Evolutionary conservation across 2,888 invertebrate species (phyloP).

Genomic region (Chesias legatella): DNA sequence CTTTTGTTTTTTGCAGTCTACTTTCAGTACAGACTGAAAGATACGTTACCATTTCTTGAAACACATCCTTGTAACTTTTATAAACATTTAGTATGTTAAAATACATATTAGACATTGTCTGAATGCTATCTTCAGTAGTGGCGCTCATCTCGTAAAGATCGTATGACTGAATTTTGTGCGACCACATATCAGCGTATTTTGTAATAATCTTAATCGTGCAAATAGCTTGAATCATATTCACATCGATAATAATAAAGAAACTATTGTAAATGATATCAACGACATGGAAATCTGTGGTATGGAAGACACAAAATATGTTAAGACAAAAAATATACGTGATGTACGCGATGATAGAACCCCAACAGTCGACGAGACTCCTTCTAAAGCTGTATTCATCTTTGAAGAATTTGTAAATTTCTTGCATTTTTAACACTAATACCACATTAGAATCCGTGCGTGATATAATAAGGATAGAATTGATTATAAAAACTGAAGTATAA

Average conservation of each 20-base stretch:
- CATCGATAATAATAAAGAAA: not conserved
- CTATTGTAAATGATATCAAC: not conserved
- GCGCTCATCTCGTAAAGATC: not conserved
- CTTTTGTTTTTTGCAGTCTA: no score
- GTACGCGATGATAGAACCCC: not conserved
- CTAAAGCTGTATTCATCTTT: slow-evolving; percentile 1
- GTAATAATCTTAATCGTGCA: slow-evolving; percentile 2
- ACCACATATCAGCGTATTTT: slow-evolving; percentile 5
- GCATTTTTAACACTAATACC: not conserved
- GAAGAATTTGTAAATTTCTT: slow-evolving; percentile 7
- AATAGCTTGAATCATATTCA: slow-evolving; percentile 4
- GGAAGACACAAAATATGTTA: no score
- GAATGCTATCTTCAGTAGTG: not conserved
- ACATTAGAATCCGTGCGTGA: not conserved
- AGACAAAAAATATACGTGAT: not conserved
- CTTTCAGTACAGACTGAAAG: no score
- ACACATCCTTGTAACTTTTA: not conserved
- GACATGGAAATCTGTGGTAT: not conserved
- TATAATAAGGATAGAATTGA: not conserved
- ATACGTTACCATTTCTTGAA: slow-evolving; percentile 3
- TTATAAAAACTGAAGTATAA: not conserved
- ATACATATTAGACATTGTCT: slow-evolving; percentile 1
- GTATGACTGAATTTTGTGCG: not conserved
- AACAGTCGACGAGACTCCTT: not conserved
- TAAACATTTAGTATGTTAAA: not conserved